Evolutionary conservation across 2,888 invertebrate genomes (phyloP), one percentile per base, ranked within the genome.

Genomic region (Yponomeuta plumbellus): DNA sequence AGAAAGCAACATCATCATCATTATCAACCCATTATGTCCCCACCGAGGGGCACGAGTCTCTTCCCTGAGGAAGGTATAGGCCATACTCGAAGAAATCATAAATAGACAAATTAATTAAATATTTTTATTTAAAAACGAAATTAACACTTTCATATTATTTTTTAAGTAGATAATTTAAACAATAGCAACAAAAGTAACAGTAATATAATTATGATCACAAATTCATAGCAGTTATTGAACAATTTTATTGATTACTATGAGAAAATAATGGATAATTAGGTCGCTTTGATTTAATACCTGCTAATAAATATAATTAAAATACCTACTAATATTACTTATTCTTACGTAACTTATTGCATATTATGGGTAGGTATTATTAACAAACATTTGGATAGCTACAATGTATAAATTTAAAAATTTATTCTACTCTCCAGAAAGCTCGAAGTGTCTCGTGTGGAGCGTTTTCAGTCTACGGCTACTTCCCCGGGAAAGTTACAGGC

Each of bases 321-420:
- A 62, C n/a, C n/a, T n/a, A n/a, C n/a, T 39, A 11, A 59, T 22
- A 59, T 59, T 23, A 59, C 1, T 17, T 17, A 52, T 52, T 52
- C 13, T 52, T 13, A 17, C 13, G 13, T 13, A 58, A 58, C 20
- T 58, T 58, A 58, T 58, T 58, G 58, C 21, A 58, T 34, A 34
- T 22, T 58, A 58, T 58, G 10, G 11, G 13, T 20, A 61, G 10
- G 11, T n/a, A 34, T 21, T 40, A 63, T 63, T 21, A 10, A 63
- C 52, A 44, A 17, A 11, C 34, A 2, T 26, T 34, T 21, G 23
- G 61, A 26, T 44, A 44, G 20, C 44, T 44, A n/a, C 22, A 17
- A 52, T 40, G 63, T 63, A 63, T 44, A 63, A 63, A 63, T 63
- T 63, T 63, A 63, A 44, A 63, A 63, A 63, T 63, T 63, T 26